phyloP scores from a whole-genome alignment of 2,888 invertebrate species.

The Leptogaster cylindrica region DNA sequence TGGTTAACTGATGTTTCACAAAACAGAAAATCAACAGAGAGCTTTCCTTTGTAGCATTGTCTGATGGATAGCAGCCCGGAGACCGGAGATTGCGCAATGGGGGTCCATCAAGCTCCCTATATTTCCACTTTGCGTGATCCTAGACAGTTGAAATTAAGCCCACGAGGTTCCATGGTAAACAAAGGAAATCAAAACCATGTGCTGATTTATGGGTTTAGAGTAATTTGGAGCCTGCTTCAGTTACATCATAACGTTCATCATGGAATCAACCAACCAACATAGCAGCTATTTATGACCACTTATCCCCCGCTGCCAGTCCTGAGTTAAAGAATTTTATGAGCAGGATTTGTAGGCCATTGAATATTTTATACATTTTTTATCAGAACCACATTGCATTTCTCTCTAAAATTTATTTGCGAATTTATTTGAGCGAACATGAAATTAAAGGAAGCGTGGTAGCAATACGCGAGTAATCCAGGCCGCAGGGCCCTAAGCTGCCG shows the following conservation, averaged over 20 bases:
- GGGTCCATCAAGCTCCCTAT: neutral
- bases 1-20: conserved; percentile 35
- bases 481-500: neutral
- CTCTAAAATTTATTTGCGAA: conserved; percentile 28
- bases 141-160: conserved; percentile 31
- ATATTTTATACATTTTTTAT: conserved; percentile 32
- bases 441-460: conserved; percentile 15
- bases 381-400: neutral
- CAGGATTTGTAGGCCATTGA: conserved; percentile 32
- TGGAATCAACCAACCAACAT: conserved; percentile 41
- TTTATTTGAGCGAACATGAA: conserved; percentile 21
- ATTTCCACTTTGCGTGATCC: conserved; percentile 24
- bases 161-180: conserved; percentile 33
- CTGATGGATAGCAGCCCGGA: neutral
- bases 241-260: conserved; percentile 25
- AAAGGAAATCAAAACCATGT: conserved; percentile 42
- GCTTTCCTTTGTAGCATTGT: neutral
- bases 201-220: conserved; percentile 44
- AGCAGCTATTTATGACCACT: conserved; percentile 32
- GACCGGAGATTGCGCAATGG: conserved; percentile 17
- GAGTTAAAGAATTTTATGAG: conserved; percentile 32
- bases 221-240: conserved; percentile 18
- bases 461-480: conserved; percentile 8
- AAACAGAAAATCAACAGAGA: conserved; percentile 30
- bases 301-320: conserved; percentile 1